Evolutionary conservation across 2,797 vertebrate genomes (phyloP), one percentile per base, ranked within the genome.

Genomic region (Microchirus variegatus): DNA sequence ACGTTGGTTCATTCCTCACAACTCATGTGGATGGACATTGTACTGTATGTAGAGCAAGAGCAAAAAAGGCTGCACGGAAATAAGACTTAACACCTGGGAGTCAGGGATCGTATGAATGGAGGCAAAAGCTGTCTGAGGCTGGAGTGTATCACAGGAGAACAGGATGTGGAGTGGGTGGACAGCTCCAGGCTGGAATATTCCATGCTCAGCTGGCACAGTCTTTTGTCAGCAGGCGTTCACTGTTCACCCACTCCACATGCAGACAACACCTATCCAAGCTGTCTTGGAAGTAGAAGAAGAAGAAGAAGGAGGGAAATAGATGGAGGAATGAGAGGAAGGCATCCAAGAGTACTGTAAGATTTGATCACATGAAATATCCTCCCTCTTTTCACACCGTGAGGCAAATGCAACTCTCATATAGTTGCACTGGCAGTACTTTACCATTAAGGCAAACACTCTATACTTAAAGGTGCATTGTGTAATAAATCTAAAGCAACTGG

Each of bases 121-220:
- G 59, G 55, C 42, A 64, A 44, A 70, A 60, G 18, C 47, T 61
- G 56, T 42, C 52, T 16, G 58, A 53, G 15, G 63, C 70, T 63
- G 69, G 56, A 68, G 73, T 77, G 60, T 58, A 74, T 77, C 70
- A 49, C 67, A 47, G 65, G 59, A 19, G 66, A 81, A 45, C 73
- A 66, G 68, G 80, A 75, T 73, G 65, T 40, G 61, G 44, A 81
- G 82, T 84, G 84, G 86, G 83, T 59, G 88, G 86, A 87, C 80
- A 78, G 77, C 67, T 80, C 42, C 18, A 71, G 67, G 80, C 73
- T 67, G 63, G 63, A 77, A 70, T 63, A 72, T 60, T 75, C 67
- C 50, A 18, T 51, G 65, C 66, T 67, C 65, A 49, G 63, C 81
- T 86, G 83, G 76, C 71, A 69, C 57, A 48, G 50, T 50, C 51